phyloP scores from a whole-genome alignment of 2,888 invertebrate species.

The Pseudeuparius sepicola region DNA sequence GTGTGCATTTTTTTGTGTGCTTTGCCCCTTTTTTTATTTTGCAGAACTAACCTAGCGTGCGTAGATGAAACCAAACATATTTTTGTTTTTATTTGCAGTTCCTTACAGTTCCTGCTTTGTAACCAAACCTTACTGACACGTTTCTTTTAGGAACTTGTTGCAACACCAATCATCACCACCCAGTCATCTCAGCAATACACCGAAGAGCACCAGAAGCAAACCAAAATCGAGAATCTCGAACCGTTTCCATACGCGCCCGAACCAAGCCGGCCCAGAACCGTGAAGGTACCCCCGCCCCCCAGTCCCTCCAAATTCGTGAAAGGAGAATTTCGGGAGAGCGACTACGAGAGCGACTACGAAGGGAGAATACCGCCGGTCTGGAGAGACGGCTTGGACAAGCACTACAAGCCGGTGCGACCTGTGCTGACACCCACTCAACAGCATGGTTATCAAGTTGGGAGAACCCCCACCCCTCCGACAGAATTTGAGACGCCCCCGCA shows the following conservation, averaged over 20 bases:
- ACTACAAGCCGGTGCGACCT: conserved; percentile 50
- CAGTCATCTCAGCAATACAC: conserved; percentile 35
- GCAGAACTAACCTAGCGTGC: too few relatives aligned
- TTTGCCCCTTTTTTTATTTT: too few relatives aligned
- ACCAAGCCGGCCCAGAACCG: conserved; percentile 32
- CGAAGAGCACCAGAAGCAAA: conserved; percentile 32
- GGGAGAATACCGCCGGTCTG: conserved; percentile 52
- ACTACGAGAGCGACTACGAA: conserved; percentile 64
- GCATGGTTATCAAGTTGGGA: conserved; percentile 39
- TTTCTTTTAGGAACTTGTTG: conserved; percentile 45
- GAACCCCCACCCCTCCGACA: conserved; percentile 48
- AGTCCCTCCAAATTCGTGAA: conserved; percentile 58
- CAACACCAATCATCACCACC: conserved; percentile 43
- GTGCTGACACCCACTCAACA: conserved; percentile 44
- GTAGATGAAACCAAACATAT: too few relatives aligned
- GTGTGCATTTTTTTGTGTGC: too few relatives aligned
- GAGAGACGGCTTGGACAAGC: conserved; percentile 46
- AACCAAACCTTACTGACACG: too few relatives aligned
- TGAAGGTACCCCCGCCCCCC: conserved; percentile 43
- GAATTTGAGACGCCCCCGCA: conserved; percentile 46
- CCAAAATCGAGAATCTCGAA: conserved; percentile 36
- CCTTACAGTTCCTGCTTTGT: too few relatives aligned
- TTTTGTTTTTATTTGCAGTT: too few relatives aligned
- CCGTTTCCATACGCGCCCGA: conserved; percentile 41
- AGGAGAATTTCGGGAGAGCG: conserved; percentile 56